These are phyloP conservation scores for Mustela nigripes DNA, from an alignment of 2,113 vertebrate species.

Conservation along the genomic window DNA sequence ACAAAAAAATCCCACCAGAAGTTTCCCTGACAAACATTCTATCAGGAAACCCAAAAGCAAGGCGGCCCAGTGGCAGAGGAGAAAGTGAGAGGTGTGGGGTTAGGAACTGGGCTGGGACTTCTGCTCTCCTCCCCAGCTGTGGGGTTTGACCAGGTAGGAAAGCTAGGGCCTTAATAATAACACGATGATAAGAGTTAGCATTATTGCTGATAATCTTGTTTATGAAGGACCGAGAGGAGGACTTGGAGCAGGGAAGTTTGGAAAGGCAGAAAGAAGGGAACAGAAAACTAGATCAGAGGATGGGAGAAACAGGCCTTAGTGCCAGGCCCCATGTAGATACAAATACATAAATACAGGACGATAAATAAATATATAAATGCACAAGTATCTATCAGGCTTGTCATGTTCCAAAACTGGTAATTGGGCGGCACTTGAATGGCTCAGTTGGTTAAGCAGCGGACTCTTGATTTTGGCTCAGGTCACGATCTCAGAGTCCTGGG, in stretches of 20 bases:
- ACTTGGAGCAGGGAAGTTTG: neutral
- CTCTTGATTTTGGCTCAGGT: neutral
- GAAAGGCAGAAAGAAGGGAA: neutral
- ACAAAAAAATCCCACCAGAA: neutral
- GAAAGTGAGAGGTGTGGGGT: neutral
- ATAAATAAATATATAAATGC: neutral
- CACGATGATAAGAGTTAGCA: neutral
- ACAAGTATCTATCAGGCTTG: neutral
- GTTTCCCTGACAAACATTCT: neutral
- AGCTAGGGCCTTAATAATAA: neutral
- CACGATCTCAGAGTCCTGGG: neutral
- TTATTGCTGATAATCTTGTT: neutral
- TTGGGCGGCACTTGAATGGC: neutral
- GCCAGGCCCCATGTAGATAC: neutral
- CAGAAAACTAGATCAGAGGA: neutral
- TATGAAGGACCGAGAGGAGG: neutral
- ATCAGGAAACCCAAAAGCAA: neutral
- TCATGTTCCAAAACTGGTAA: neutral
- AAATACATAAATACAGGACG: neutral
- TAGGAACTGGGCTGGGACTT: too few species aligned
- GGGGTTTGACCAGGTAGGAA: neutral
- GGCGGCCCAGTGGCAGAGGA: too few species aligned
- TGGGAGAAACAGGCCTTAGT: neutral
- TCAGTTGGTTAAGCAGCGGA: neutral
- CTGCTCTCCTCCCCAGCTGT: accelerated